Percentiles rank a stretch among this genome's conserved stretches.
Evolutionary conservation across 1,140 invertebrate genomes (phyloP).

Genomic region (Aphelenchoides avenae): DNA sequence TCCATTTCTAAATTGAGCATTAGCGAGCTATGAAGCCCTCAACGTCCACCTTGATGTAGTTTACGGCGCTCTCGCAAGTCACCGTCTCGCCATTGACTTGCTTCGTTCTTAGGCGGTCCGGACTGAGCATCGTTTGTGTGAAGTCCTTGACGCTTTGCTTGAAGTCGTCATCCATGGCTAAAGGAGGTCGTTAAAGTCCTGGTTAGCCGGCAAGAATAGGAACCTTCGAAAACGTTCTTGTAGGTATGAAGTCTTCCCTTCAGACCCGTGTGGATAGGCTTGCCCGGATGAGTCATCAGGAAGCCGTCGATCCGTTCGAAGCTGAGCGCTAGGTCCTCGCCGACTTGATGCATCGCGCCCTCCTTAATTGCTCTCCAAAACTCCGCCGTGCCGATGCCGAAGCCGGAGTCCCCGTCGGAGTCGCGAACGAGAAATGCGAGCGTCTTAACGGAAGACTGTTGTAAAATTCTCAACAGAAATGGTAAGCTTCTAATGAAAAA

Average conservation of each 20-base stretch:
- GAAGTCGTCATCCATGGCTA: conserved; percentile 89
- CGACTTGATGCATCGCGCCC: too few species aligned
- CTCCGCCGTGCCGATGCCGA: conserved; percentile 76
- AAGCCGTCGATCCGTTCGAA: conserved; percentile 93
- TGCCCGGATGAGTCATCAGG: conserved; percentile 93
- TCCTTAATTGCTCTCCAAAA: conserved; percentile 91
- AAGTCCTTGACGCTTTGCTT: conserved; percentile 76
- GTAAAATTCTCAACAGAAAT: too few species aligned
- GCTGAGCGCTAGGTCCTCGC: too few species aligned
- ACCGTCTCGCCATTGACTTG: conserved; percentile 89
- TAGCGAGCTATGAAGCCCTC: conserved; percentile 81
- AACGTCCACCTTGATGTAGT: too few species aligned
- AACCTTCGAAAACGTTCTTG: too few species aligned
- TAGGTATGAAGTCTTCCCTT: too few species aligned
- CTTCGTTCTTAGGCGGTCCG: conserved; percentile 86
- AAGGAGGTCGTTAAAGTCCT: too few species aligned
- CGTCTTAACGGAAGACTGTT: too few species aligned
- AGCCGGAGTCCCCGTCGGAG: conserved; percentile 75
- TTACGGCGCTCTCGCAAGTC: conserved; percentile 84
- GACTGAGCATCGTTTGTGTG: conserved; percentile 79
- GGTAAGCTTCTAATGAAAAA: too few species aligned
- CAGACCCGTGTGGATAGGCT: too few species aligned
- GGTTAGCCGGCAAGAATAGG: too few species aligned
- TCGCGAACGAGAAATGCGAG: conserved; percentile 86
- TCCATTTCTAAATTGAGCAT: conserved; percentile 75